A percentile compares a stretch with the other conserved stretches of the same genome.
Evolutionary conservation across 2,797 vertebrate species (phyloP).

Genomic region (Sebastes oblongus): DNA sequence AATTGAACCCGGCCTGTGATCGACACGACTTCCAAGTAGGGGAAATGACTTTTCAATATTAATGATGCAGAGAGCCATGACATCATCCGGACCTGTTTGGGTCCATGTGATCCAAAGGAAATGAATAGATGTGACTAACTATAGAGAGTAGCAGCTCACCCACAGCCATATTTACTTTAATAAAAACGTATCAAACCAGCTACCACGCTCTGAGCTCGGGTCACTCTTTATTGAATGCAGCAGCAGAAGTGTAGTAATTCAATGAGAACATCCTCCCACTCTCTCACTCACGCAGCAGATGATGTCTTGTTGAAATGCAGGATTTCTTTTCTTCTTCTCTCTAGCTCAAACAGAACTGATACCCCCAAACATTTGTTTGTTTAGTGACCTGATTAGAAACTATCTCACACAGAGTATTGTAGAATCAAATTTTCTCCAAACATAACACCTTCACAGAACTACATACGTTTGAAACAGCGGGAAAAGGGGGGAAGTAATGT

Average conservation of each 20-base stretch:
- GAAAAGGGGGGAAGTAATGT: slow-evolving; percentile 24
- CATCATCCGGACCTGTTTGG: slow-evolving; percentile 58
- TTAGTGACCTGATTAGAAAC: slow-evolving; percentile 7
- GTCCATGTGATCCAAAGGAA: slow-evolving; percentile 38
- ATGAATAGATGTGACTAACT: slow-evolving; percentile 34
- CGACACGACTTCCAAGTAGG: slow-evolving; percentile 50
- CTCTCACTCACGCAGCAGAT: slow-evolving; percentile 23
- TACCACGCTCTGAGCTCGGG: slow-evolving; percentile 40
- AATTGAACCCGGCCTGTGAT: slow-evolving; percentile 63
- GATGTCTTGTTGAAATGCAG: slow-evolving; percentile 55
- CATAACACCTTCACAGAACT: slow-evolving; percentile 11
- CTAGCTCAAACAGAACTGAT: slow-evolving; percentile 39
- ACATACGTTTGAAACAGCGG: slow-evolving; percentile 8
- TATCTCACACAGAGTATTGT: not conserved
- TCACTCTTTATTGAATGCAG: slow-evolving; percentile 59
- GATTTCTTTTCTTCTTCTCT: not conserved
- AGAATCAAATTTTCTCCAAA: slow-evolving; percentile 27
- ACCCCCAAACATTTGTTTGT: slow-evolving; percentile 39
- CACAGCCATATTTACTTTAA: slow-evolving; percentile 56
- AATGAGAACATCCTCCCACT: slow-evolving; percentile 61
- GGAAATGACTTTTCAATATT: slow-evolving; percentile 73
- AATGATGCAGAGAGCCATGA: slow-evolving; percentile 65
- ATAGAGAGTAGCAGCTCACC: slow-evolving; percentile 38
- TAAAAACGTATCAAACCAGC: slow-evolving; percentile 64
- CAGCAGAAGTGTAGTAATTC: slow-evolving; percentile 59